These are phyloP conservation scores for Ferrisia virgata DNA, from an alignment of 2,888 invertebrate genomes.

Conservation along the genomic window DNA sequence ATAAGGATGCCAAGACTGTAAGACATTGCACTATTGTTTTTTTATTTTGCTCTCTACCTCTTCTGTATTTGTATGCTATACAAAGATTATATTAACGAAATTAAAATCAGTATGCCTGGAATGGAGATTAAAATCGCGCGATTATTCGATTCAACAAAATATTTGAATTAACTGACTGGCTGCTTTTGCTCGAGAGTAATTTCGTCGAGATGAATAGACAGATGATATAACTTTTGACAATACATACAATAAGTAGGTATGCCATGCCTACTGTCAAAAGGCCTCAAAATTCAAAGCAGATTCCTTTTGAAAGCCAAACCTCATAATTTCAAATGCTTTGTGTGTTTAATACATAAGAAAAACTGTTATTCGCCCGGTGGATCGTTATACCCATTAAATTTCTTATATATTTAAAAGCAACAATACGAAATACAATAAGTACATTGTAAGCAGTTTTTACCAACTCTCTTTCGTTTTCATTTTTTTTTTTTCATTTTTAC, in stretches of 20 bases:
- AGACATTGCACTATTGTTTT: no score
- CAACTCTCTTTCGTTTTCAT: neutral
- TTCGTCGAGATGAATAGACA: neutral
- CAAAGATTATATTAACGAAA: neutral
- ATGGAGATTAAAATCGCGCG: neutral
- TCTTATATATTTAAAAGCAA: neutral
- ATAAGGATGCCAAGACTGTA: no score
- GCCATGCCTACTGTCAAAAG: neutral
- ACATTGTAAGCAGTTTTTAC: neutral
- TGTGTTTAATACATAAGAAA: no score
- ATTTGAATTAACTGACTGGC: neutral
- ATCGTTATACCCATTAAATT: neutral
- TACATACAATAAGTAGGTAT: no score
- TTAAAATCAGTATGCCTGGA: neutral
- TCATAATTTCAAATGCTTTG: neutral
- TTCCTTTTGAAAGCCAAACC: neutral
- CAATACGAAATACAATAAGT: neutral
- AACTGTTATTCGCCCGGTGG: neutral
- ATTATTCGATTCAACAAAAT: neutral
- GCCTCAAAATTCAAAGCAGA: neutral
- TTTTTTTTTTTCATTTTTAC: neutral
- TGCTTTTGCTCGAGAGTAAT: neutral
- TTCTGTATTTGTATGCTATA: no score
- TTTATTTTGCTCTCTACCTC: no score
- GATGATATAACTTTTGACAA: neutral